These are phyloP conservation scores for Otolemur garnettii DNA, from an alignment of 2,113 vertebrate species.

Conservation along the genomic window DNA sequence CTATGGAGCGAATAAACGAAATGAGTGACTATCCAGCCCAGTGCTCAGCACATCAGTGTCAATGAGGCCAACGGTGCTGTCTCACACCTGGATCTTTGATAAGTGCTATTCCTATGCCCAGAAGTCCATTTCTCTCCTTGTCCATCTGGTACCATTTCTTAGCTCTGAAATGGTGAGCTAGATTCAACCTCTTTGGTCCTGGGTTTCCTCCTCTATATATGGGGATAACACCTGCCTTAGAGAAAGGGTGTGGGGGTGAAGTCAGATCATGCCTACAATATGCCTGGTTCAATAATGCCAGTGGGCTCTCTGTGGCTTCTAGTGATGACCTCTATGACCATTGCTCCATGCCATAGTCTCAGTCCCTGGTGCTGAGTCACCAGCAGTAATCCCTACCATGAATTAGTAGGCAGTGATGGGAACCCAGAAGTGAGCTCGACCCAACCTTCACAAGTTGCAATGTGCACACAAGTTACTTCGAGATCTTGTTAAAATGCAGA, in stretches of 20 bases:
- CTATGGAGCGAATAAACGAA: neutral
- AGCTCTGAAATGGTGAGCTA: neutral
- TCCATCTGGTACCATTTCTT: neutral
- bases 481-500: neutral
- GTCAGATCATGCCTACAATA: neutral
- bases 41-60: rapidly evolving
- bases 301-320: neutral
- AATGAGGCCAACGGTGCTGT: too few relatives aligned
- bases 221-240: too few relatives aligned
- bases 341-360: neutral
- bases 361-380: neutral
- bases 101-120: neutral
- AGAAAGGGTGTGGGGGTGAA: neutral
- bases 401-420: neutral
- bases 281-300: neutral
- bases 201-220: neutral
- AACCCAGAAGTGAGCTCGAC: neutral
- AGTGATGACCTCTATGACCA: neutral
- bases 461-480: neutral
- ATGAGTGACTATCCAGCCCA: neutral
- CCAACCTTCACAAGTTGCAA: neutral
- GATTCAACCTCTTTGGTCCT: neutral
- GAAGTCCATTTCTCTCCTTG: neutral
- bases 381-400: neutral
- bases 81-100: neutral